Percentiles rank a stretch among this genome's conserved stretches.
phyloP scores from a whole-genome alignment of 2,797 vertebrate genomes.

The Hybognathus amarus region DNA sequence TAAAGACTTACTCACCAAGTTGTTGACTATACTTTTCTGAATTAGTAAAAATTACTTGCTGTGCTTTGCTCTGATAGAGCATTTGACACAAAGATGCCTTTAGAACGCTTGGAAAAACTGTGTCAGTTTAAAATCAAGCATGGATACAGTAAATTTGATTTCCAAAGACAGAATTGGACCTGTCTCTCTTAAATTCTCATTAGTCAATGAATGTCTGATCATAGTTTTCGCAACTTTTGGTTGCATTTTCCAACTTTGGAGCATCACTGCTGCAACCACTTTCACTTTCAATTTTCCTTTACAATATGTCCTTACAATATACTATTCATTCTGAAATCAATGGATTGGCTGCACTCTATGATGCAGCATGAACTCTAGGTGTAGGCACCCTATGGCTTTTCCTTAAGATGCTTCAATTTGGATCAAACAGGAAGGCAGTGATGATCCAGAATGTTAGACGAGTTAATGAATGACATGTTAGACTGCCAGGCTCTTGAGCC shows the following conservation, averaged over 20 bases:
- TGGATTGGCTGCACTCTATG: background rate
- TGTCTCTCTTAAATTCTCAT: background rate
- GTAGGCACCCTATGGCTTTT: slow-evolving; percentile 45
- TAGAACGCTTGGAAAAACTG: background rate
- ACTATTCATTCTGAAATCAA: background rate
- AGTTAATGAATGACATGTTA: no score
- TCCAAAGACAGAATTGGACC: background rate
- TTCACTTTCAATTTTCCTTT: background rate
- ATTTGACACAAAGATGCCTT: background rate
- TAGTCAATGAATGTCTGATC: background rate
- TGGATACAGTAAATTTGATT: background rate
- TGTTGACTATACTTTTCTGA: background rate
- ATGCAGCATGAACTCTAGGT: background rate
- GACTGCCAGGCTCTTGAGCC: slow-evolving; percentile 65
- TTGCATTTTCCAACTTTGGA: background rate
- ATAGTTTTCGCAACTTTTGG: background rate
- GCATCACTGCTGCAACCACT: background rate
- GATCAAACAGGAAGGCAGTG: slow-evolving; percentile 25
- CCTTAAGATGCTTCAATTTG: slow-evolving; percentile 62
- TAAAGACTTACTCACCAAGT: background rate
- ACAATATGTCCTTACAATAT: background rate
- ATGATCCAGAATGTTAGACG: slow-evolving; percentile 44
- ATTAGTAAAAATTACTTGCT: background rate
- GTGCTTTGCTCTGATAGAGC: no score
- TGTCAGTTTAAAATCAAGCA: background rate